Evolutionary conservation across 1,140 invertebrate genomes (phyloP).

Genomic region (Heliconius hewitsoni): DNA sequence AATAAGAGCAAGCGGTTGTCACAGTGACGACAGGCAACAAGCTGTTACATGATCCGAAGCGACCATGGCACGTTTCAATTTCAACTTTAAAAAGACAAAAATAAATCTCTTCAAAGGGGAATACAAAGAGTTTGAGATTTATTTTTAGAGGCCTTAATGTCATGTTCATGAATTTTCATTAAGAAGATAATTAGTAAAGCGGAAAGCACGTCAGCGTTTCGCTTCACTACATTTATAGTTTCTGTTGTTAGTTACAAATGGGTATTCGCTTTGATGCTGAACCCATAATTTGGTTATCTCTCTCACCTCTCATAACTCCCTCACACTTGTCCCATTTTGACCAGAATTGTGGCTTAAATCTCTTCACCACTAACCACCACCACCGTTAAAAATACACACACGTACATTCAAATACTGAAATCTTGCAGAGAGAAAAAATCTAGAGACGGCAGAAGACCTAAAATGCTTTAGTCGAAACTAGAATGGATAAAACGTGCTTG

Average conservation of each 20-base stretch:
- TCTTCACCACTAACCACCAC: no score
- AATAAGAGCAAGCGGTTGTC: neutral
- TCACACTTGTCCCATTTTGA: no score
- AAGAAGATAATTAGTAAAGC: constrained; percentile 37
- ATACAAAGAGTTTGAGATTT: constrained; percentile 20
- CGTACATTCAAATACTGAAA: no score
- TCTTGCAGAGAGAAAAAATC: no score
- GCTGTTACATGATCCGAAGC: constrained; percentile 21
- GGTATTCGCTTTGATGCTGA: no score
- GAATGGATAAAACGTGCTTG: no score
- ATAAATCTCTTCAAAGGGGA: constrained; percentile 35
- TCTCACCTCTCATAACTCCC: no score
- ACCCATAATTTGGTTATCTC: no score
- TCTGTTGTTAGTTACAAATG: neutral
- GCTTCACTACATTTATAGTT: neutral
- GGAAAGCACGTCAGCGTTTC: constrained; percentile 25
- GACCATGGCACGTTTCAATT: constrained; percentile 11
- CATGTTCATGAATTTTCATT: constrained; percentile 31
- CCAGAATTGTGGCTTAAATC: no score
- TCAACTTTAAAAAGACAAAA: constrained; percentile 21
- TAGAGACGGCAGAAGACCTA: no score
- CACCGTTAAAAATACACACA: no score
- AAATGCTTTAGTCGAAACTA: no score
- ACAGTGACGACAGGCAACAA: constrained; percentile 26
- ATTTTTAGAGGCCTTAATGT: constrained; percentile 34